These are phyloP conservation scores for Subacronicta megacephala DNA, from an alignment of 2,888 invertebrate species.

Conservation along the genomic window DNA sequence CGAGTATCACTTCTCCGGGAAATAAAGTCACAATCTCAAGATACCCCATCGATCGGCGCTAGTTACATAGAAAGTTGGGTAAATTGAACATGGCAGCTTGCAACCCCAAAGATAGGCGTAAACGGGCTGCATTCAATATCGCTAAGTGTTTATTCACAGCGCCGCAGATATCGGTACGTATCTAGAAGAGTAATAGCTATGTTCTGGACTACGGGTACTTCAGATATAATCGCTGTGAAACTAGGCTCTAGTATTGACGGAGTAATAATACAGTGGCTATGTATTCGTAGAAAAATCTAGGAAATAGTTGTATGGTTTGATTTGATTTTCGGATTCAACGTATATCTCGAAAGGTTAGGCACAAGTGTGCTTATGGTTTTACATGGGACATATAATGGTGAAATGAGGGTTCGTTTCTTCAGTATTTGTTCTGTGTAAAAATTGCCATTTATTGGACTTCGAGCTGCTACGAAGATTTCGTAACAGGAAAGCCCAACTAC, in stretches of 20 bases:
- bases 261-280: constrained; percentile 30
- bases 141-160: constrained; percentile 66
- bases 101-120: constrained; percentile 52
- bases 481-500: too few relatives aligned
- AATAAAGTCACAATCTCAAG: too few relatives aligned
- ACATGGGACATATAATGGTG: too few relatives aligned
- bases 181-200: constrained; percentile 54
- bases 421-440: too few relatives aligned
- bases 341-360: too few relatives aligned
- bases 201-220: constrained; percentile 36
- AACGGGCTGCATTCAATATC: constrained; percentile 63
- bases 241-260: constrained; percentile 28
- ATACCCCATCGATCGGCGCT: neutral
- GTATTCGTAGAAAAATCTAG: constrained; percentile 16
- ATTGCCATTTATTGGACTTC: too few relatives aligned
- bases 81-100: constrained; percentile 39
- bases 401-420: too few relatives aligned
- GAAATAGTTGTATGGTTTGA: too few relatives aligned
- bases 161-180: constrained; percentile 47
- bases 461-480: too few relatives aligned
- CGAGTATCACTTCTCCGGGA: too few relatives aligned
- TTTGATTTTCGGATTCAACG: too few relatives aligned
- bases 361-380: too few relatives aligned
- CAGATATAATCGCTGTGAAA: constrained; percentile 45
- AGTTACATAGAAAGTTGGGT: constrained; percentile 32